A percentile compares a stretch with the other conserved stretches of the same genome.
Evolutionary conservation across 2,888 invertebrate species (phyloP).

Genomic region (Drosophila affinis): DNA sequence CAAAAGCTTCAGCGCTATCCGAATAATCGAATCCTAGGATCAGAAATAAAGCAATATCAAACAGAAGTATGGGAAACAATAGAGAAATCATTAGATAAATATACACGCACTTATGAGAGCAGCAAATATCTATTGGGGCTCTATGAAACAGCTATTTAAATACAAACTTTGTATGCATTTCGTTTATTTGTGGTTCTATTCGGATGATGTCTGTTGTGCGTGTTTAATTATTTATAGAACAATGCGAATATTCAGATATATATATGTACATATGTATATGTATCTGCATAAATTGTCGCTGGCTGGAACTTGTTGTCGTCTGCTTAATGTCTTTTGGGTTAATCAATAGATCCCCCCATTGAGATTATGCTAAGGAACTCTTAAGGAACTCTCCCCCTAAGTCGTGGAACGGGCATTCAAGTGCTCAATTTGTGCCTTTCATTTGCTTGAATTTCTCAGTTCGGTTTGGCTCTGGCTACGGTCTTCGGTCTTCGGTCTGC

Average conservation of each 20-base stretch:
- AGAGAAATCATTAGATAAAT: not conserved
- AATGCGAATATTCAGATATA: not conserved
- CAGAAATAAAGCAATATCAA: not conserved
- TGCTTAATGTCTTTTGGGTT: conserved; percentile 24
- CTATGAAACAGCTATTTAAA: conserved; percentile 59
- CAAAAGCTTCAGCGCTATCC: not conserved
- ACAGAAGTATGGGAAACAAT: conserved; percentile 13
- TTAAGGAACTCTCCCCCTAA: conserved; percentile 25
- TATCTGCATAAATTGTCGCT: conserved; percentile 32
- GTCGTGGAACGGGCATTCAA: conserved; percentile 60
- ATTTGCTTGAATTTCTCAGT: conserved; percentile 1
- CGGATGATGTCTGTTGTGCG: not conserved
- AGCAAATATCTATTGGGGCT: not conserved
- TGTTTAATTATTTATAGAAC: conserved; percentile 61
- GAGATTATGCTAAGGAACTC: conserved; percentile 34
- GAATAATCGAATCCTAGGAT: not conserved
- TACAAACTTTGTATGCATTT: conserved; percentile 15
- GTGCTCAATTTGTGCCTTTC: conserved; percentile 72
- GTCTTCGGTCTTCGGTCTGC: conserved; percentile 4
- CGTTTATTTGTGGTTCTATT: not conserved
- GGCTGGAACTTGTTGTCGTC: conserved; percentile 4
- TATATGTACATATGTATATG: not conserved
- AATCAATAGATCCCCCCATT: conserved; percentile 38
- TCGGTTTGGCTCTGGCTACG: not conserved
- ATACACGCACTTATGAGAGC: not conserved